Evolutionary conservation across 2,797 vertebrate genomes (phyloP).

Genomic region (Danio jaintianensis): DNA sequence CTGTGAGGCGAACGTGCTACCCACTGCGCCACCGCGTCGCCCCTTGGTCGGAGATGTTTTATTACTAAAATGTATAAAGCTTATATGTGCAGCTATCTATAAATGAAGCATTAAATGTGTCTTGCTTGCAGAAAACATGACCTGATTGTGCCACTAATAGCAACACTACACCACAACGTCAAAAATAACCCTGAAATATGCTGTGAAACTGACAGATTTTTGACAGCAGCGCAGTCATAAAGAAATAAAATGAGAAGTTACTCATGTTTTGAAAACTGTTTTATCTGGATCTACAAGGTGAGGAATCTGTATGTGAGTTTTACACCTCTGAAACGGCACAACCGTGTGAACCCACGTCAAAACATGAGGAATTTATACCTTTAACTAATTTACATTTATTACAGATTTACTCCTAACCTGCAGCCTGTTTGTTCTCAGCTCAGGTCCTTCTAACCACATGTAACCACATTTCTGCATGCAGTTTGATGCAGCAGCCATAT

Average conservation of each 20-base stretch:
- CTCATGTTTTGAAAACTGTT: not conserved
- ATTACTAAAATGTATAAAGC: not conserved
- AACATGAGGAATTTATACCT: not conserved
- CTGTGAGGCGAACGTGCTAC: too few species aligned
- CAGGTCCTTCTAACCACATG: too few species aligned
- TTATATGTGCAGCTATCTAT: not conserved
- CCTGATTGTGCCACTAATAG: constrained; percentile 9
- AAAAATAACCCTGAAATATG: not conserved
- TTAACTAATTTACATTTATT: not conserved
- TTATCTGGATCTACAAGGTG: not conserved
- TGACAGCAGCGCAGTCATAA: not conserved
- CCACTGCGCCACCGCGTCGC: too few species aligned
- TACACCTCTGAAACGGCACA: not conserved
- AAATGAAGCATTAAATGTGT: not conserved
- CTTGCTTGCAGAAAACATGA: not conserved
- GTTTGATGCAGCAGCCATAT: not conserved
- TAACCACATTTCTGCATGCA: not conserved
- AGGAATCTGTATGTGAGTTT: not conserved
- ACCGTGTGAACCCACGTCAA: not conserved
- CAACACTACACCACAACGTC: not conserved
- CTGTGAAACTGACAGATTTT: constrained; percentile 4
- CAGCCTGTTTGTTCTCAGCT: not conserved
- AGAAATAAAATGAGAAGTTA: not conserved
- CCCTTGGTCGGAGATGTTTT: too few species aligned
- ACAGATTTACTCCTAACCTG: constrained; percentile 1